phyloP scores from a whole-genome alignment of 2,797 vertebrate genomes.

The Argentina silus region DNA sequence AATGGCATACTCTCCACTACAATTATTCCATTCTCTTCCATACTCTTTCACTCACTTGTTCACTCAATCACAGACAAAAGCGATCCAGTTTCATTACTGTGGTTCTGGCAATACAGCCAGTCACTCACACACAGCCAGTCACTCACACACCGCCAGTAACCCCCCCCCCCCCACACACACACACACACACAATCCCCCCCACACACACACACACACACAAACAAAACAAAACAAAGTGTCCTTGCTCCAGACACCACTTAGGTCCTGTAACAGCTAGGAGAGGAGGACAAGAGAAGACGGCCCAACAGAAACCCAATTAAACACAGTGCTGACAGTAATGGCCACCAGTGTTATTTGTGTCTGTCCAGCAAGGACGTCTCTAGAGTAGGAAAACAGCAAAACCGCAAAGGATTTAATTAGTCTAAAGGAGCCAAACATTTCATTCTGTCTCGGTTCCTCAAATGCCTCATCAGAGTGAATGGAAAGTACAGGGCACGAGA shows the following conservation, averaged over 20 bases:
- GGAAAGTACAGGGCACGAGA: too few species aligned
- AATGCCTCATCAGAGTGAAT: too few species aligned
- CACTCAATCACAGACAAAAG: neutral
- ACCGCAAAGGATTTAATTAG: neutral
- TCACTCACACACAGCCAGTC: neutral
- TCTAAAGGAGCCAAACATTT: neutral
- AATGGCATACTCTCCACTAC: too few species aligned
- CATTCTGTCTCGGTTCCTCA: too few species aligned
- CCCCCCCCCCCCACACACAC: too few species aligned
- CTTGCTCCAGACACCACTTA: too few species aligned
- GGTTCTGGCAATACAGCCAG: neutral
- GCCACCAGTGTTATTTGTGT: slow-evolving; percentile 1
- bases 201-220: too few species aligned
- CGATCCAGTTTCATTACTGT: neutral
- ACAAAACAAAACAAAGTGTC: neutral
- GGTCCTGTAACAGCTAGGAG: too few species aligned
- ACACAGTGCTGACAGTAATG: neutral
- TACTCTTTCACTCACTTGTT: neutral
- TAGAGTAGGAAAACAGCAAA: neutral
- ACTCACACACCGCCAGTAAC: slow-evolving; percentile 6
- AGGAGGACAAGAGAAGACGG: neutral
- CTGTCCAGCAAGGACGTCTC: neutral
- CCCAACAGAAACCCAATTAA: slow-evolving; percentile 11
- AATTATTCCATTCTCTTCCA: too few species aligned
- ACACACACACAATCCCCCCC: too few species aligned